Evolutionary conservation across 2,113 vertebrate genomes (phyloP), one percentile per base, ranked within the genome.

Genomic region (Orientallactaga bullata): DNA sequence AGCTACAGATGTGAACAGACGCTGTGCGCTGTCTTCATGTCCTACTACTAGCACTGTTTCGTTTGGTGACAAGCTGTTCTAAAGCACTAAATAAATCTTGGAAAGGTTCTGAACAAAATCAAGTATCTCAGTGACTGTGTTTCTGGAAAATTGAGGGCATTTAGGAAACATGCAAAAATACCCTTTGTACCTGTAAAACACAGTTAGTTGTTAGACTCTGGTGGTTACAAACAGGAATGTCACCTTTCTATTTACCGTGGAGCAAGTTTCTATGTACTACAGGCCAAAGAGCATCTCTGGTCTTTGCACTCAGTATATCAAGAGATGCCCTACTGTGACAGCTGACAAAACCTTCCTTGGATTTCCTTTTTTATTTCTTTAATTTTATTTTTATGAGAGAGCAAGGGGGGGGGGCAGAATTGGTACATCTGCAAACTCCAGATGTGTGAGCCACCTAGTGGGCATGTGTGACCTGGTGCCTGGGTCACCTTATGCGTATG

Each of bases 121-220:
- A 71, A 76, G 13, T 51, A 3, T 39, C 51, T n/a, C 37, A 73
- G 12, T 47, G 55, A 2, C 61, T 61, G 2, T 23, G 63, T 95
- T 91, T 91, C 21, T 94, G 32, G 21, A 66, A 93, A 89, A 81
- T 84, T 87, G 4, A 77, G 93, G 68, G 32, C 55, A 76, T 51
- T 80, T 85, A 35, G 28, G 78, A 87, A 85, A 84, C 61, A 89
- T 13, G 5, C 61, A 30, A 51, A 68, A 87, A 28, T 66, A 18
- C 2, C 10, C 10, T 60, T 91, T 65, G 55, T 51, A 39, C 68
- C 24, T 84, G 1, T 71, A 80, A 91, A 86, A 80, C n/a, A 23
- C 89, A 90, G 39, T 65, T 90, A 58, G 51, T 37, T 78, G 8
- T 85, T 55, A 68, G 47, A 66, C 10, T 80, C n/a, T 39, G 20